Evolutionary conservation across 2,113 vertebrate genomes (phyloP).

Genomic region (Lampris megalopsis): DNA sequence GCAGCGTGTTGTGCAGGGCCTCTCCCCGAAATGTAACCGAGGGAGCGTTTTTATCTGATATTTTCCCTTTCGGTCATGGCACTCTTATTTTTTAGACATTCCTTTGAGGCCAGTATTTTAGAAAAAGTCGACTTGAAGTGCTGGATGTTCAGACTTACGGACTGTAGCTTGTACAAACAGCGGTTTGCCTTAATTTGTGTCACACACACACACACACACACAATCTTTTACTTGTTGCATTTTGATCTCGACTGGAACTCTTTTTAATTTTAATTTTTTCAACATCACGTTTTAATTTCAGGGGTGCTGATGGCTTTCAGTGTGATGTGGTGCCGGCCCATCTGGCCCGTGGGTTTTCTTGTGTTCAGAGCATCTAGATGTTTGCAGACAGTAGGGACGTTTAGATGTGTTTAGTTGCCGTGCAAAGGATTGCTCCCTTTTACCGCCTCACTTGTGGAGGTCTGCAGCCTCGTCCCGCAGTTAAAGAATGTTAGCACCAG

Average conservation of each 20-base stretch:
- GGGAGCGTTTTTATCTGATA: slow-evolving; percentile 11
- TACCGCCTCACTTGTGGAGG: neutral
- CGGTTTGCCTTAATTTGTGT: slow-evolving; percentile 64
- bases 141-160: slow-evolving; percentile 48
- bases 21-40: neutral
- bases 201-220: neutral
- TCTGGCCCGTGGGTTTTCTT: neutral
- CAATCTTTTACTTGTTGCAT: slow-evolving; percentile 35
- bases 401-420: slow-evolving; percentile 18
- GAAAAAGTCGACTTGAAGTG: slow-evolving; percentile 32
- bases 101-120: slow-evolving; percentile 4
- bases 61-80: slow-evolving; percentile 13
- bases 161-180: slow-evolving; percentile 29
- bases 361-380: neutral
- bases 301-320: slow-evolving; percentile 30
- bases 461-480: neutral
- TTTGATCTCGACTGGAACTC: neutral
- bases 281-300: slow-evolving; percentile 46
- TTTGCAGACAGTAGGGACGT: neutral
- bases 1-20: neutral
- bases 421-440: slow-evolving; percentile 14
- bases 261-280: neutral
- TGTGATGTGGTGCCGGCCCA: slow-evolving; percentile 3
- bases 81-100: neutral
- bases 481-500: neutral